Base-by-base conservation (phyloP, 2,888 invertebrate species). In the Chloromyia formosa region DNA sequence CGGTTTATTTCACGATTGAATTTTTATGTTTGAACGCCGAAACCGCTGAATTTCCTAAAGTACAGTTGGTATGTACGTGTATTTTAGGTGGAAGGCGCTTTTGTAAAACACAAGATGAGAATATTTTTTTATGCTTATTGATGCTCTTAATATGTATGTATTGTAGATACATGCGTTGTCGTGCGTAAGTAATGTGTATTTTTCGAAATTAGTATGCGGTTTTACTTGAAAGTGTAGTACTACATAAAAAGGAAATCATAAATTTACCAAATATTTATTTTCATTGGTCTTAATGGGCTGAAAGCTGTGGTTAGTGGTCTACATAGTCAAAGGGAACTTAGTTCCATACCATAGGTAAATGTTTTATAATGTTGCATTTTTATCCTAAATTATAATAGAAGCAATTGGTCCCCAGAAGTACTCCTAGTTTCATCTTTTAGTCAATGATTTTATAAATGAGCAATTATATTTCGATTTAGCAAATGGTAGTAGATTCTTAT, bases 231-330 rank as follows among this genome's bases (percentile, higher is more conserved):
- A 56, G 22, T 35, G 27, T 35, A 4, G 7, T 7, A 56, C 56
- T n/a, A 56, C 1, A 20, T 18, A 18, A 7, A 56, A 18, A 56
- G 56, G 56, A 56, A 56, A 56, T 2, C 56, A 20, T 56, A 56
- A 56, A 56, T 56, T 56, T 18, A 35, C 20, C 18, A 16, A 20
- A 56, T 56, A 56, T 56, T 56, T 56, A 22, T 56, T 56, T 56
- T 56, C 7, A 10, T 56, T 56, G 20, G 56, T 16, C 18, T 56
- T 56, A 20, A 22, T 56, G 10, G 22, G 10, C 7, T 10, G 56
- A 0, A 56, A 56, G 56, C 14, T 56, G 10, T 56, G 56, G 20
- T 18, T 16, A 56, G 56, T 49, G 49, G 2, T 49, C 16, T n/a
- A 35, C 27, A 35, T 35, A 35, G 27, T 35, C 27, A 35, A 35